Base-by-base conservation (phyloP, 1,140 invertebrate genomes). In the Brachionus rubens region DNA sequence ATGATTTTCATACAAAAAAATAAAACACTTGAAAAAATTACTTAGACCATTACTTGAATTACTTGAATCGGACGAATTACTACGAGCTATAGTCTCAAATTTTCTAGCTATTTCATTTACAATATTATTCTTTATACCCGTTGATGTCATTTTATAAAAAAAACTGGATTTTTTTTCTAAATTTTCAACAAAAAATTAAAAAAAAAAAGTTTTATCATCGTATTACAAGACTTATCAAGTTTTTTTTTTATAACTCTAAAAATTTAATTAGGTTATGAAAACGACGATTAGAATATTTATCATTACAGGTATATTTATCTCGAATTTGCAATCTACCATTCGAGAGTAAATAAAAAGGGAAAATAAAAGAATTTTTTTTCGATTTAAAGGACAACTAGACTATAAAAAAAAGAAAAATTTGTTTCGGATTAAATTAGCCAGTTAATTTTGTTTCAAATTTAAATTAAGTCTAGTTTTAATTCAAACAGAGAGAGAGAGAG, bases 341-440 rank as follows among this genome's bases (percentile, higher is more conserved):
- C 54, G 54, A 59, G 54, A 59, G 54, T 59, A 59, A 33, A 59
- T 59, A 59, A 19, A 59, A 59, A 59, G 33, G 33, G 28, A 30
- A 36, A 59, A 59, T 33, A 16, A 33, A 59, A 59, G 19, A 30
- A 59, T 30, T 7, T 30, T 30, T 30, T 30, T 30, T 59, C 28
- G 54, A 59, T 59, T 59, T 59, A 59, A 59, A 59, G 54, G 54
- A 59, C 54, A 59, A 59, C 54, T 59, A 59, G 54, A 59, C 54
- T 59, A 59, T 59, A 59, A 59, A 56, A 59, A 59, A 16, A 33
- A 28, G 50, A n/a, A n/a, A n/a, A n/a, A 21, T 28, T 54, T 28
- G 50, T 54, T 59, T 59, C 54, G 54, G 28, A 33, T 59, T 59
- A 59, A 59, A 59, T 59, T 59, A 59, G 54, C 54, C 54, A 59